Percentiles rank a stretch among this genome's conserved stretches.
These are phyloP conservation scores for Mechanitis messenoides DNA, from an alignment of 2,888 invertebrate genomes.

Conservation along the genomic window DNA sequence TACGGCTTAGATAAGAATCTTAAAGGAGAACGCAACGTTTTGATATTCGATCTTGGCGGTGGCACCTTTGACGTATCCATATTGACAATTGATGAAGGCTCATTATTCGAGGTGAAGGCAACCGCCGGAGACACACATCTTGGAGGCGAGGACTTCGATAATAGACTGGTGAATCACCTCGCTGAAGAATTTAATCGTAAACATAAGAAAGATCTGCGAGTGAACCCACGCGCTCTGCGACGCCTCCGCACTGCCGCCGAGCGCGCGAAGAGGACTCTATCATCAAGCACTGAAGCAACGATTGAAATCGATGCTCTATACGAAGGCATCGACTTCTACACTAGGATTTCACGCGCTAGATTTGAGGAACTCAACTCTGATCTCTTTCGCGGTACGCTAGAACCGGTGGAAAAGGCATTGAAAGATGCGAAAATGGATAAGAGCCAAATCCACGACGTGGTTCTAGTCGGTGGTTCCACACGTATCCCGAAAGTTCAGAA, in stretches of 20 bases:
- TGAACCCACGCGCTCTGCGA: conserved; percentile 80
- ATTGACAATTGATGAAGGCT: conserved; percentile 43
- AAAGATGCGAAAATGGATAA: conserved; percentile 88
- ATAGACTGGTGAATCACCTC: conserved; percentile 48
- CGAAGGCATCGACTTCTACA: conserved; percentile 82
- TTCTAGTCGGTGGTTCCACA: conserved; percentile 89
- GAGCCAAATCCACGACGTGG: conserved; percentile 84
- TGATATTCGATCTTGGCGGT: conserved; percentile 60
- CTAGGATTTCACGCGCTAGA: conserved; percentile 82
- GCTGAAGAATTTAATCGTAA: conserved; percentile 83
- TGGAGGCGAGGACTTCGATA: conserved; percentile 45
- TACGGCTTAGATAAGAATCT: conserved; percentile 47
- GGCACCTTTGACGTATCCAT: conserved; percentile 60
- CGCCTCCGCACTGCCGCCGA: conserved; percentile 85
- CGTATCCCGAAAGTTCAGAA: conserved; percentile 87
- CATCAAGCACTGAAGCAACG: conserved; percentile 84
- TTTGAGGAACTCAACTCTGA: conserved; percentile 86
- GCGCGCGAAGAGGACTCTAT: conserved; percentile 85
- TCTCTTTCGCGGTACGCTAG: conserved; percentile 60
- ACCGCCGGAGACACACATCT: conserved; percentile 81
- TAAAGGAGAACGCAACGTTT: conserved; percentile 41
- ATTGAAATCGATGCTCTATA: conserved; percentile 86
- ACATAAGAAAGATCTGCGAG: conserved; percentile 80
- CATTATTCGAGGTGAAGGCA: conserved; percentile 51
- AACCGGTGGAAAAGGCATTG: conserved; percentile 85